Percentiles rank a stretch among this genome's conserved stretches.
phyloP scores from a whole-genome alignment of 2,113 vertebrate genomes.

The Mohoua ochrocephala region DNA sequence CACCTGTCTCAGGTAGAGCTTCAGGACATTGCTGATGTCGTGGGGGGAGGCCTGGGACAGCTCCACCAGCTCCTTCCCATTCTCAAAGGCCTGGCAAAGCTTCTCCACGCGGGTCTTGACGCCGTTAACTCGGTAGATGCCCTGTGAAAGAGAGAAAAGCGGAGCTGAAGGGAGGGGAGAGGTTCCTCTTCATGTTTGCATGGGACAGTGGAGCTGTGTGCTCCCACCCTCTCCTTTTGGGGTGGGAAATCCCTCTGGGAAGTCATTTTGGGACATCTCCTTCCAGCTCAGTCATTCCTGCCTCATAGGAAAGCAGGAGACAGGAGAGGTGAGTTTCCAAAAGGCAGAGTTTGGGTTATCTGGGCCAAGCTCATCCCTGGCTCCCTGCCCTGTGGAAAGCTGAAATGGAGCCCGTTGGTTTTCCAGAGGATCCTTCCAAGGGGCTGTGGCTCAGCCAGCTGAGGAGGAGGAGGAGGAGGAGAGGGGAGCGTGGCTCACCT shows the following conservation, averaged over 20 bases:
- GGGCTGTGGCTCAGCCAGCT: not conserved
- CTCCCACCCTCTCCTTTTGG: not conserved
- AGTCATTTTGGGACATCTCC: not conserved
- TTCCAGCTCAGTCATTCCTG: not conserved
- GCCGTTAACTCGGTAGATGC: slow-evolving; percentile 94
- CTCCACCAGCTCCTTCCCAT: slow-evolving; percentile 92
- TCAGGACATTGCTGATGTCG: slow-evolving; percentile 95
- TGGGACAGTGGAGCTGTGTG: rapidly evolving
- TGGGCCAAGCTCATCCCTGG: not conserved
- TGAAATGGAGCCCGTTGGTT: rapidly evolving
- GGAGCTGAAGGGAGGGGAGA: not conserved
- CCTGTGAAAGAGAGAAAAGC: slow-evolving; percentile 62
- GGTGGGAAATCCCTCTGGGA: not conserved
- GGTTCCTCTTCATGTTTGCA: rapidly evolving
- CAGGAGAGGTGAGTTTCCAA: not conserved
- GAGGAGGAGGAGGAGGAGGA: not conserved
- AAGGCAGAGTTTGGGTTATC: no score
- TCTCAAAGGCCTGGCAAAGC: slow-evolving; percentile 96
- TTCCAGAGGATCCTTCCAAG: not conserved
- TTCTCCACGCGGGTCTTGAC: slow-evolving; percentile 97
- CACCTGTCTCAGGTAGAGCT: slow-evolving; percentile 97
- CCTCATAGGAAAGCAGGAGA: not conserved
- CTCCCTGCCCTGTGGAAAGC: not conserved
- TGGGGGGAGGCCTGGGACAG: slow-evolving; percentile 91
- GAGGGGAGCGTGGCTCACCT: slow-evolving; percentile 69